phyloP scores from a whole-genome alignment of 1,140 invertebrate species.

The Capitella teleta region DNA sequence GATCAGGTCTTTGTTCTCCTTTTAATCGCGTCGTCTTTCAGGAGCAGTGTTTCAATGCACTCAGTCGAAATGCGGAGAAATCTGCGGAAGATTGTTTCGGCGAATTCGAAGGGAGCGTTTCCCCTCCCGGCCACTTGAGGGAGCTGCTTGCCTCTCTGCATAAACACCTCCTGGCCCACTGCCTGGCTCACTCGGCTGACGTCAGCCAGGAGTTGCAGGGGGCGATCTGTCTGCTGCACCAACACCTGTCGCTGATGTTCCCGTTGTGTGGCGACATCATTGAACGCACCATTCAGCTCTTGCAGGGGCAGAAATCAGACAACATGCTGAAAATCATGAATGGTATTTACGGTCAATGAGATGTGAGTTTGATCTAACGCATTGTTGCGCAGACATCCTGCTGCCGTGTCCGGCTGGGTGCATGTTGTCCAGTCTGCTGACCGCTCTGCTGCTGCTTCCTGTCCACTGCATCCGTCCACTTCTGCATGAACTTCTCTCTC shows the following conservation, averaged over 20 bases:
- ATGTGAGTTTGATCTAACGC: background rate
- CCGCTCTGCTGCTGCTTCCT: constrained; percentile 49
- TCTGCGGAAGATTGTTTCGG: constrained; percentile 2
- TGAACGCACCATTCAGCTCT: constrained; percentile 31
- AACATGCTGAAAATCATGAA: background rate
- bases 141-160: constrained; percentile 50
- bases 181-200: too few species aligned
- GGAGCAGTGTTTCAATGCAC: constrained; percentile 36
- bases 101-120: constrained; percentile 1
- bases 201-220: constrained; percentile 25
- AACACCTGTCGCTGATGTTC: constrained; percentile 46
- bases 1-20: background rate
- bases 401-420: constrained; percentile 47
- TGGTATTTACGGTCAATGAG: background rate
- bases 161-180: constrained; percentile 51
- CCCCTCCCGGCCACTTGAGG: constrained; percentile 42
- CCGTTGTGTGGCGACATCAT: constrained; percentile 45
- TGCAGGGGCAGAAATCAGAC: constrained; percentile 5
- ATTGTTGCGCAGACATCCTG: constrained; percentile 39
- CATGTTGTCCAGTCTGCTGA: constrained; percentile 50
- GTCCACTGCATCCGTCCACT: constrained; percentile 35
- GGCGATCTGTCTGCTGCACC: constrained; percentile 40
- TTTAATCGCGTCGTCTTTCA: constrained; percentile 15
- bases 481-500: constrained; percentile 43
- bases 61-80: constrained; percentile 34